Evolutionary conservation across 2,113 vertebrate species (phyloP), one percentile per base, ranked within the genome.

Genomic region (Petrocephalus zakoni): DNA sequence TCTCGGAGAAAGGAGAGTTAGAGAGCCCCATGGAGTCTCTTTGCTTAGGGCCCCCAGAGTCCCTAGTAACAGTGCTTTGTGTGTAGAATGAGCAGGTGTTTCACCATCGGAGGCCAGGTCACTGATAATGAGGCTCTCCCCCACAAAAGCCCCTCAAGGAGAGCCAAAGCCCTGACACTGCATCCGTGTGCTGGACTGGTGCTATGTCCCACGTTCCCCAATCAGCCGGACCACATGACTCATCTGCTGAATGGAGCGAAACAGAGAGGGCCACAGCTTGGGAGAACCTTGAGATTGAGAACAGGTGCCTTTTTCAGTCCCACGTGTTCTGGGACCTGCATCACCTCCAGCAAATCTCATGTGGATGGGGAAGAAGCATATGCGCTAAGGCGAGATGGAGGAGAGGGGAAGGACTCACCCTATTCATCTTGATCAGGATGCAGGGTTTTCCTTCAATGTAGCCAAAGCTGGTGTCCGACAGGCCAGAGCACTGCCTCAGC

Each of bases 341-440:
- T 4, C n/a, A 64, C 61, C 61, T 25, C n/a, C 61, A 64, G n/a
- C 61, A 64, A 9, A 64, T 64, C 61, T 25, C 58, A 7, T 11
- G 61, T 13, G 61, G 25, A n/a, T 4, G 61, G 61, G n/a, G 25
- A 68, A 29, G 61, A 29, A 68, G n/a, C 9, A 3, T 68, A 29
- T 68, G 25, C 61, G 11, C 61, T 68, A 11, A 25, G 25, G 2
- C 2, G 46, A 4, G 25, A 10, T 21, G 25, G 15, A 47, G 22
- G 52, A 22, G 2, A 17, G 82, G 1, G 19, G 42, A 17, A 25
- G 21, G 15, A 95, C 97, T 94, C 94, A 99, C 98, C 93, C 98
- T 96, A 93, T 99, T 99, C 97, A 99, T 96, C 94, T 99, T 98
- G 92, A 99, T 92, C 88, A 98, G 94, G 93, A 99, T 90, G 37